These are phyloP conservation scores for Zootoca vivipara DNA, from an alignment of 2,113 vertebrate genomes.

Conservation along the genomic window DNA sequence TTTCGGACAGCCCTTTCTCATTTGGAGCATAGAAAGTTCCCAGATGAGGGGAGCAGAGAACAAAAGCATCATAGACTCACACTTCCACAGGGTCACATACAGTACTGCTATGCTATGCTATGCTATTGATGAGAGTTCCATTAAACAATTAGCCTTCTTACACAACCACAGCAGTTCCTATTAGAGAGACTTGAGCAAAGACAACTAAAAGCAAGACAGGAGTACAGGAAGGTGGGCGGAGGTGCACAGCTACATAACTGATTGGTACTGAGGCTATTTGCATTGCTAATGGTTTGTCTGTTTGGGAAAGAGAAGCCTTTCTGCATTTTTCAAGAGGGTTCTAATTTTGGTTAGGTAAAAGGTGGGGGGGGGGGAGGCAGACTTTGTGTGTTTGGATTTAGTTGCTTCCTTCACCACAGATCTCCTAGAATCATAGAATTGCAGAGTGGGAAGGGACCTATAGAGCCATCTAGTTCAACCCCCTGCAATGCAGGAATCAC, in stretches of 20 bases:
- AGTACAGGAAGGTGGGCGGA: not conserved
- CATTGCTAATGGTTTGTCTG: not conserved
- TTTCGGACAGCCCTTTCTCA: not conserved
- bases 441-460: too few relatives aligned
- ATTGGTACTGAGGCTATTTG: not conserved
- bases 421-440: not conserved
- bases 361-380: too few relatives aligned
- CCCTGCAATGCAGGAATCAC: too few relatives aligned
- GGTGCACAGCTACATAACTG: not conserved
- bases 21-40: not conserved
- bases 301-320: not conserved
- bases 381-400: not conserved
- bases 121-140: not conserved
- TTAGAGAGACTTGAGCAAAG: not conserved
- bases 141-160: not conserved
- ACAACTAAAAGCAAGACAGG: not conserved
- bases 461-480: too few relatives aligned
- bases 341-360: not conserved
- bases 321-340: not conserved
- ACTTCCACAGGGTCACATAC: not conserved
- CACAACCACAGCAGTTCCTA: not conserved
- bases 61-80: not conserved
- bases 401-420: not conserved
- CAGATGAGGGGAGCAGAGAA: not conserved
- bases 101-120: too few relatives aligned